These are phyloP conservation scores for Apoda limacodes DNA, from an alignment of 2,888 invertebrate genomes.

Conservation along the genomic window DNA sequence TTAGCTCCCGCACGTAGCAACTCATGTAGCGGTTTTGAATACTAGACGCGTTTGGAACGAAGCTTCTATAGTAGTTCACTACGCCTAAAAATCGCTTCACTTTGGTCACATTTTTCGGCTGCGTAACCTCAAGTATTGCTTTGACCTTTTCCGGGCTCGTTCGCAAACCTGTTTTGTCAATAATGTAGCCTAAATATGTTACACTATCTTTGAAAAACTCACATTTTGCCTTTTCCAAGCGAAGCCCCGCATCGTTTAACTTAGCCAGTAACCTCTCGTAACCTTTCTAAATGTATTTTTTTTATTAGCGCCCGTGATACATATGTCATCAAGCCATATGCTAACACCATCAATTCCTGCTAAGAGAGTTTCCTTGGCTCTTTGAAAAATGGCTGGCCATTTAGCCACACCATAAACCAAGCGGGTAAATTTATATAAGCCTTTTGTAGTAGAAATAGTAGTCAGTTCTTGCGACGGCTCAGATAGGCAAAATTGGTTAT, in stretches of 20 bases:
- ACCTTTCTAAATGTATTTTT: constrained; percentile 9
- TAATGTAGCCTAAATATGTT: constrained; percentile 12
- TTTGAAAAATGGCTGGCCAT: constrained; percentile 17
- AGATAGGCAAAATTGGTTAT: constrained; percentile 15
- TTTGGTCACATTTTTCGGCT: too few relatives aligned
- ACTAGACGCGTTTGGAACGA: too few relatives aligned
- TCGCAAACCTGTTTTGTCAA: too few relatives aligned
- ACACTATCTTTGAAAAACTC: constrained; percentile 12
- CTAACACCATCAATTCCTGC: too few relatives aligned
- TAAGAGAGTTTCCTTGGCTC: constrained; percentile 13
- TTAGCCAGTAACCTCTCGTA: constrained; percentile 7
- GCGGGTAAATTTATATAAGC: too few relatives aligned
- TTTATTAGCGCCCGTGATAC: constrained; percentile 6
- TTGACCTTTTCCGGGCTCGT: constrained; percentile 12
- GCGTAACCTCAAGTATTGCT: constrained; percentile 7
- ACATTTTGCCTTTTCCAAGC: too few relatives aligned
- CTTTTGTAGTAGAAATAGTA: constrained; percentile 17
- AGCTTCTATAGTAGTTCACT: too few relatives aligned
- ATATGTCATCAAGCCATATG: too few relatives aligned
- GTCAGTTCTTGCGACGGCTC: constrained; percentile 16
- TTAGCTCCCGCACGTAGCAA: too few relatives aligned
- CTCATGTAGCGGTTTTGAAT: too few relatives aligned
- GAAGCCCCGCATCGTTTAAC: constrained; percentile 12
- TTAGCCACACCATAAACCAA: constrained; percentile 16
- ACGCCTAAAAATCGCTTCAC: too few relatives aligned